Conservation (phyloP, 2,888 invertebrate species). For the Cataglyphis cursor region DNA sequence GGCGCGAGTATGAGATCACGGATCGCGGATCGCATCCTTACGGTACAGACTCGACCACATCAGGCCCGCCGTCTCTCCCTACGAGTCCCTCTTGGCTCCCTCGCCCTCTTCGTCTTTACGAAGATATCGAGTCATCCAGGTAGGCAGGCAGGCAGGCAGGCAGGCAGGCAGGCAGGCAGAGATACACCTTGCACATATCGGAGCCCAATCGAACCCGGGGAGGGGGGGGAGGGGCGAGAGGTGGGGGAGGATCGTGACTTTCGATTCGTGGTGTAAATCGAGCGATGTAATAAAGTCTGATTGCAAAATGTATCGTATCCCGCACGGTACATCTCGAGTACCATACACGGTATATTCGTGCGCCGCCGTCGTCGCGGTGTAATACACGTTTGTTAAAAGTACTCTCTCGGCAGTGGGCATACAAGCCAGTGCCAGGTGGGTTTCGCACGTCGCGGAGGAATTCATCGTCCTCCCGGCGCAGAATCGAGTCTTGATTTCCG, state of each 20-base stretch:
- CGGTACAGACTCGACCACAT: slow-evolving; percentile 58
- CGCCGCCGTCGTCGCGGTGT: slow-evolving; percentile 44
- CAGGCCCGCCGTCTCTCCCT: slow-evolving; percentile 12
- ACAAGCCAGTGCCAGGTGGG: slow-evolving; percentile 10
- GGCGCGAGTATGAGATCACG: slow-evolving; percentile 55
- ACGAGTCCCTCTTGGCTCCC: neutral
- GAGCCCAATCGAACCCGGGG: slow-evolving; percentile 50
- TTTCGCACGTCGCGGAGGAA: slow-evolving; percentile 39
- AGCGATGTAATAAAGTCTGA: slow-evolving; percentile 70
- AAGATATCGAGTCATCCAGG: slow-evolving; percentile 72
- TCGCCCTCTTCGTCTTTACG: neutral
- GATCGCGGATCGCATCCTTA: slow-evolving; percentile 74
- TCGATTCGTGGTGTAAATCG: slow-evolving; percentile 73
- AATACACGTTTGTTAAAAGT: slow-evolving; percentile 55
- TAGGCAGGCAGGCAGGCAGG: slow-evolving; percentile 64
- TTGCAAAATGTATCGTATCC: slow-evolving; percentile 61
- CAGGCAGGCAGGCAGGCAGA: slow-evolving; percentile 56
- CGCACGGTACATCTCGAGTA: slow-evolving; percentile 34
- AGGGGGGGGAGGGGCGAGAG: too few relatives aligned
- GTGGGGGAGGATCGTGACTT: slow-evolving; percentile 70
- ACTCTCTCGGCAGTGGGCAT: slow-evolving; percentile 18
- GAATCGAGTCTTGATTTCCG: slow-evolving; percentile 53
- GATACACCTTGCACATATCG: slow-evolving; percentile 67
- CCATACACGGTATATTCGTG: slow-evolving; percentile 36
- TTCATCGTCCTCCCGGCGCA: slow-evolving; percentile 35